Base-by-base conservation (phyloP, 2,797 vertebrate genomes). In the Poecilia picta region DNA sequence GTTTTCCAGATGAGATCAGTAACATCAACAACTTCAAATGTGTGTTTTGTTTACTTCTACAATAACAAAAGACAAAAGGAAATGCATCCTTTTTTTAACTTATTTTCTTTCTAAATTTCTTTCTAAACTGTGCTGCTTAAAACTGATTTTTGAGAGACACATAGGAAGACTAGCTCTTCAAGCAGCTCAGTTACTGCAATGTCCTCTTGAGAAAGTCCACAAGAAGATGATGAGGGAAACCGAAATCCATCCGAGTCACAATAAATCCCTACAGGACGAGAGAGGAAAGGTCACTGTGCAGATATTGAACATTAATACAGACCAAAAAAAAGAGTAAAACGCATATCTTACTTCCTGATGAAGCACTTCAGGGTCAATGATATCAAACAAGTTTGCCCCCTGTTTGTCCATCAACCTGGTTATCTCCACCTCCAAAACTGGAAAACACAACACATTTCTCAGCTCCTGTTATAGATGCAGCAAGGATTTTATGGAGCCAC, bases 221-320 rank as follows among this genome's bases (percentile, higher is more conserved):
- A 8, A 98, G 95, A 81, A 97, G 92, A 87, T 97, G 96, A 74
- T 96, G 95, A 0, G 97, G 97, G 87, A 98, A 97, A 33, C 95
- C 95, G 77, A 98, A 98, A 85, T 98, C 97, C 94, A 97, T 92
- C 84, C 97, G 96, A 28, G 96, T 89, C 25, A 97, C 79, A 59
- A 95, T 51, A 7, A 94, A 97, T 53, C 97, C 97, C 97, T 98
- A 76, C 8, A 89, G 82, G 8, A 73, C 0, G 71, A 75, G 3
- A 64, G 12, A 33, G 1, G 31, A 25, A 28, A 2, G 45, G 33
- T 83, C n/a, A 73, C 5, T 46, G 12, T 80, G 2, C 5, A 16
- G n/a, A 70, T 23, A 13, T 0, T 31, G 4, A 68, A 23, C 12
- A 64, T 39, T 55, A 72, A 51, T 3, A 28, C 10, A 0, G 6